Conservation (phyloP, 2,113 vertebrate genomes). For the Rhynchomys soricoides region DNA sequence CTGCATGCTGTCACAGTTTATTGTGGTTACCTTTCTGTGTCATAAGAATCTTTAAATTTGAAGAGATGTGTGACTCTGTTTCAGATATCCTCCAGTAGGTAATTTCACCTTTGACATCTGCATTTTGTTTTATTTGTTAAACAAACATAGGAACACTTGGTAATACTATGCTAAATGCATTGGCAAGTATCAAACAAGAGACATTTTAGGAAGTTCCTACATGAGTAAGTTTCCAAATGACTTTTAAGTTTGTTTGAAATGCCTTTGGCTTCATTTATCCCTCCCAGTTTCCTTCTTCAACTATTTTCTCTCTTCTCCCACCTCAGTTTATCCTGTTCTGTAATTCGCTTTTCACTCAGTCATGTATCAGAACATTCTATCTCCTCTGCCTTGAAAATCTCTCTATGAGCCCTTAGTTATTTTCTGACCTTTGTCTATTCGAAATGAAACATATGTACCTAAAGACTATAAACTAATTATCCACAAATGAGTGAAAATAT, state of each 20-base stretch:
- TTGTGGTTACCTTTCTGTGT: not conserved
- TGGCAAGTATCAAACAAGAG: not conserved
- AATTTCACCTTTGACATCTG: constrained; percentile 7
- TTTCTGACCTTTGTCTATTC: not conserved
- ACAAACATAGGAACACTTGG: not conserved
- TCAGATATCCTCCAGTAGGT: not conserved
- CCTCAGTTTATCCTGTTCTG: not conserved
- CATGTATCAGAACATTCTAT: not conserved
- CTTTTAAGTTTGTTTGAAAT: not conserved
- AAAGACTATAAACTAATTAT: not conserved
- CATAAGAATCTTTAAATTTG: not conserved
- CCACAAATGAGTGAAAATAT: not conserved
- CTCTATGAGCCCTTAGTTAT: not conserved
- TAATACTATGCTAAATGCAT: not conserved
- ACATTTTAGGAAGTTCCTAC: not conserved
- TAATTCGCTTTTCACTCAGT: not conserved
- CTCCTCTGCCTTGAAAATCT: not conserved
- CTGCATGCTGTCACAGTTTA: not conserved
- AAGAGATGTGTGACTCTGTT: not conserved
- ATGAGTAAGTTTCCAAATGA: not conserved
- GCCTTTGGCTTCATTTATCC: not conserved
- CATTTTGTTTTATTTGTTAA: not conserved
- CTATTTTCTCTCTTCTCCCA: not conserved
- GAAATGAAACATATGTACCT: not conserved
- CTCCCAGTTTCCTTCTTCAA: not conserved